Percentiles rank a stretch among this genome's conserved stretches.
Conservation (phyloP, 2,113 vertebrate genomes). For the Sander vitreus region DNA sequence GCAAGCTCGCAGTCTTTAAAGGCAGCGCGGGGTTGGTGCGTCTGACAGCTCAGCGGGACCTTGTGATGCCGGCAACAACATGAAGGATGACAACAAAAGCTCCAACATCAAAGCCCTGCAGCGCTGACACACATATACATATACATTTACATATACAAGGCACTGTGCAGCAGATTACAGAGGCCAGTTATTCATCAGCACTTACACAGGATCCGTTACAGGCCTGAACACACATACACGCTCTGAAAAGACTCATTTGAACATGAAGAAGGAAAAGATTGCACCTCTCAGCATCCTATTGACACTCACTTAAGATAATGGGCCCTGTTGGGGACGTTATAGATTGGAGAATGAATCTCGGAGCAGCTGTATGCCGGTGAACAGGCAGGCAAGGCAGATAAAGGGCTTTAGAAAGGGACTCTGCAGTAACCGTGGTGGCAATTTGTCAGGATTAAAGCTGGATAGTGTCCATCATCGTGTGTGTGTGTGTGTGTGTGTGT, state of each 20-base stretch:
- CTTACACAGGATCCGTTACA: conserved; percentile 12
- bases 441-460: conserved; percentile 64
- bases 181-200: conserved; percentile 10
- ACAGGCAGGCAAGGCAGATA: conserved; percentile 46
- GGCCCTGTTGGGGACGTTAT: conserved; percentile 40
- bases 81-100: conserved; percentile 12
- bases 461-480: conserved; percentile 10
- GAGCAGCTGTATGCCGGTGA: not conserved
- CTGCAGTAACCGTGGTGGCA: conserved; percentile 22
- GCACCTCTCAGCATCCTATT: conserved; percentile 30
- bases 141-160: not conserved
- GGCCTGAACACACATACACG: not conserved
- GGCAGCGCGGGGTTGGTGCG: not conserved
- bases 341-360: conserved; percentile 37
- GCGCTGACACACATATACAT: conserved; percentile 9
- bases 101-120: conserved; percentile 40
- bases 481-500: conserved; percentile 3
- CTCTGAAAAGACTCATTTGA: conserved; percentile 34
- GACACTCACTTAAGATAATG: conserved; percentile 64
- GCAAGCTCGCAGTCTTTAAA: conserved; percentile 26
- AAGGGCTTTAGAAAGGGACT: conserved; percentile 47
- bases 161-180: conserved; percentile 25
- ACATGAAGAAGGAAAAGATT: conserved; percentile 16
- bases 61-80: conserved; percentile 19
- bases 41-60: conserved; percentile 42